Conservation (phyloP, 2,113 vertebrate species). For the Proteles cristata region DNA sequence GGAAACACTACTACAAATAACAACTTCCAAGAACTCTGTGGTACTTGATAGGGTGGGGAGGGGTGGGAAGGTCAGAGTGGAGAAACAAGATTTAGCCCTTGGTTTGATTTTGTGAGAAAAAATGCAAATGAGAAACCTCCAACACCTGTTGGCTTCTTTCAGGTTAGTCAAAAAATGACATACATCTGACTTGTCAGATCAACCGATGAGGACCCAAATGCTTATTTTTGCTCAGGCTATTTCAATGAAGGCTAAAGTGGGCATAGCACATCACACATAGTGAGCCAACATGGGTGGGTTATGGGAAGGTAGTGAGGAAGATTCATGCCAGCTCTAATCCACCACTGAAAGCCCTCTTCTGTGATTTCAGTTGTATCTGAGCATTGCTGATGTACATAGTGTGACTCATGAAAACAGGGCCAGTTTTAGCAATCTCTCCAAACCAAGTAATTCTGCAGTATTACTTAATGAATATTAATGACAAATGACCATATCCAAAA, state of each 20-base stretch:
- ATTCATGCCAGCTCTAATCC: constrained; percentile 65
- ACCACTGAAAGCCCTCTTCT: constrained; percentile 75
- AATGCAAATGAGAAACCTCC: constrained; percentile 94
- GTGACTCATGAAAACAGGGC: constrained; percentile 80
- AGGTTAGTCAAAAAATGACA: constrained; percentile 89
- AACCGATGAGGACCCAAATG: constrained; percentile 82
- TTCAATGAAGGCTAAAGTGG: constrained; percentile 84
- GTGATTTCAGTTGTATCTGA: constrained; percentile 81
- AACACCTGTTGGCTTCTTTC: constrained; percentile 91
- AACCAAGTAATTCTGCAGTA: not conserved
- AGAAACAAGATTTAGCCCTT: constrained; percentile 84
- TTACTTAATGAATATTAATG: not conserved
- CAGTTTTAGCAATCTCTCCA: constrained; percentile 54
- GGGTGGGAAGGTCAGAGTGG: constrained; percentile 44
- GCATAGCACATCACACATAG: constrained; percentile 62
- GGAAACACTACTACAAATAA: constrained; percentile 82
- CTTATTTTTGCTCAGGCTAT: constrained; percentile 86
- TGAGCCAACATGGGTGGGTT: constrained; percentile 65
- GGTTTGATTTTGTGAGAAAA: constrained; percentile 84
- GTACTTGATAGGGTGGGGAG: constrained; percentile 31
- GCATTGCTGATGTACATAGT: constrained; percentile 59
- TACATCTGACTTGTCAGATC: constrained; percentile 85
- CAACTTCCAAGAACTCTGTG: constrained; percentile 93
- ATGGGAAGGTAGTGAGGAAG: constrained; percentile 73
- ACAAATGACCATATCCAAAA: not conserved